Evolutionary conservation across 53 echinoderm and acorn worm genomes (phyloP).

Genomic region (Echinarachnius parma): DNA sequence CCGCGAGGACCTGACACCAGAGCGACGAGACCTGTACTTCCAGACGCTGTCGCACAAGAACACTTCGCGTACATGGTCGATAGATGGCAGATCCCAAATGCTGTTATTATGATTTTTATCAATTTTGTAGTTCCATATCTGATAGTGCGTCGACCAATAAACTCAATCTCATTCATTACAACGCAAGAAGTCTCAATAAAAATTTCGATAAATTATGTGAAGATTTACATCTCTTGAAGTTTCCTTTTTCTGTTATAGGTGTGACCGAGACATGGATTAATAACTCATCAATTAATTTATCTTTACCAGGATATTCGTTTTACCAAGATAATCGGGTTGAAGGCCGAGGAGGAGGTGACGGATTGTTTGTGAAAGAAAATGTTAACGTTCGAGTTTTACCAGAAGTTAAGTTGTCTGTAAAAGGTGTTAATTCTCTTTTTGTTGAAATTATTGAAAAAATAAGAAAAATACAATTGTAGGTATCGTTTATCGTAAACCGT

Average conservation of each 20-base stretch:
- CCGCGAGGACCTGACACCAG: slow-evolving; percentile 1
- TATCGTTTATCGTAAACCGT: slow-evolving; percentile 15
- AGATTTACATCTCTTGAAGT: background rate
- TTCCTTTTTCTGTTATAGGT: slow-evolving; percentile 1
- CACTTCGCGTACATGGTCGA: slow-evolving; percentile 13
- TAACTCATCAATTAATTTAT: background rate
- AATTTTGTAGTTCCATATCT: too few species aligned
- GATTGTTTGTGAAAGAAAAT: background rate
- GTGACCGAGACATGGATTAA: slow-evolving; percentile 8
- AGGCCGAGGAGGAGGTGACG: slow-evolving; percentile 14
- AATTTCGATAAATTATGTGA: slow-evolving; percentile 11
- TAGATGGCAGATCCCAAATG: too few species aligned
- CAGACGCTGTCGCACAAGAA: background rate
- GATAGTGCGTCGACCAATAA: background rate
- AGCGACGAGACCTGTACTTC: background rate
- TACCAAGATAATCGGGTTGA: background rate
- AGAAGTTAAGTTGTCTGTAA: background rate
- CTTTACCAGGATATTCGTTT: slow-evolving; percentile 1
- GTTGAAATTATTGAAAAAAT: background rate
- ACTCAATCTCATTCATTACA: slow-evolving; percentile 16
- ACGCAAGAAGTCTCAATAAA: slow-evolving; percentile 1
- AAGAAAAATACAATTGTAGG: background rate
- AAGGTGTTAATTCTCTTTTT: slow-evolving; percentile 11
- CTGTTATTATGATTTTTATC: too few species aligned
- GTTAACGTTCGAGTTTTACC: background rate